These are phyloP conservation scores for Aspiorhynchus laticeps DNA, from an alignment of 2,113 vertebrate species.

Conservation along the genomic window DNA sequence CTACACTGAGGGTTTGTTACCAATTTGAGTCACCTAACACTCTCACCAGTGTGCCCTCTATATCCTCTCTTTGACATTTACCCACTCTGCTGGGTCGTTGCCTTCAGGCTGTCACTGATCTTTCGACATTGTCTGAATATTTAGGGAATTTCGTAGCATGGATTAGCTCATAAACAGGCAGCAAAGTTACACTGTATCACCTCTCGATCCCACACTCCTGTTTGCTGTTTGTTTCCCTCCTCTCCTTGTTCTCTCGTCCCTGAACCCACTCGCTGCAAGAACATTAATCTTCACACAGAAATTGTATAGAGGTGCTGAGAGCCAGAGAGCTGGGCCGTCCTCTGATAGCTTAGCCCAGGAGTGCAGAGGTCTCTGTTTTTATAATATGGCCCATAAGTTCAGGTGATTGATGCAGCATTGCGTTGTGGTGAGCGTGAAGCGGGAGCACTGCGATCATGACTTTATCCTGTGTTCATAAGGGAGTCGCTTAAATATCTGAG, in stretches of 20 bases:
- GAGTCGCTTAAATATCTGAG: constrained; percentile 31
- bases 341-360: constrained; percentile 34
- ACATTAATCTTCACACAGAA: constrained; percentile 48
- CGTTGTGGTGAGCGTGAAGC: constrained; percentile 27
- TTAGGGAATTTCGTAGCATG: constrained; percentile 20
- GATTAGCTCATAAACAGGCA: constrained; percentile 5
- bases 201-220: neutral
- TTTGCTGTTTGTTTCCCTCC: neutral
- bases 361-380: constrained; percentile 35
- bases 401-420: constrained; percentile 40
- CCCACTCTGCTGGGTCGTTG: neutral
- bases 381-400: constrained; percentile 44
- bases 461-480: constrained; percentile 18
- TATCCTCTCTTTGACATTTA: constrained; percentile 10
- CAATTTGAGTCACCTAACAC: neutral
- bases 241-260: constrained; percentile 22
- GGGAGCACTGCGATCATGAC: constrained; percentile 7
- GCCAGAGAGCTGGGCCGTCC: neutral
- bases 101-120: constrained; percentile 20
- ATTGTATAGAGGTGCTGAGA: constrained; percentile 30
- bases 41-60: neutral
- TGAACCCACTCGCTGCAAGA: constrained; percentile 15
- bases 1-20: neutral
- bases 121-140: constrained; percentile 19
- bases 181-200: neutral